phyloP scores from a whole-genome alignment of 53 echinoderm and acorn worm species.

The Mesocentrotus franciscanus region DNA sequence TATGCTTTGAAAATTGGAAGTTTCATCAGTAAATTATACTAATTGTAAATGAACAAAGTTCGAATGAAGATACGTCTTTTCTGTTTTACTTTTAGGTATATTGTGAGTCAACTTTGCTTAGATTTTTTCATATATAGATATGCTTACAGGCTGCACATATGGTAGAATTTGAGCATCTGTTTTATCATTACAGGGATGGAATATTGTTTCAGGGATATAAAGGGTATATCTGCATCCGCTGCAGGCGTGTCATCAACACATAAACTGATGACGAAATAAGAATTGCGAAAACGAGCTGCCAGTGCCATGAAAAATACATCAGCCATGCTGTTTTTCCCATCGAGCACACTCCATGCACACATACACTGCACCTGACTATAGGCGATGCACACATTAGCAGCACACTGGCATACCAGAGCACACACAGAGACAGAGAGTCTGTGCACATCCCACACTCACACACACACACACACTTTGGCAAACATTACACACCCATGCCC shows the following conservation, averaged over 20 bases:
- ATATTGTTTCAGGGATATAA: neutral
- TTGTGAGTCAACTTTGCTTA: neutral
- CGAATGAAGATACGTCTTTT: neutral
- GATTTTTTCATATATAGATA: neutral
- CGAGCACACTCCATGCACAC: neutral
- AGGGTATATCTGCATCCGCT: neutral
- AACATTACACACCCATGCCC: conserved; percentile 35
- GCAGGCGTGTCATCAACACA: neutral
- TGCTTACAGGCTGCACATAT: neutral
- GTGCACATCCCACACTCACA: conserved; percentile 21
- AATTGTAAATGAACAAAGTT: neutral
- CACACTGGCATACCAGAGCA: conserved; percentile 11
- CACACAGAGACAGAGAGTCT: conserved; percentile 4
- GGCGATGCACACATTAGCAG: neutral
- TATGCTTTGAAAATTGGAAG: too few relatives aligned
- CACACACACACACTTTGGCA: conserved; percentile 16
- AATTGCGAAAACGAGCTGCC: conserved; percentile 1
- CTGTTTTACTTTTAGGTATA: neutral
- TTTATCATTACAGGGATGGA: neutral
- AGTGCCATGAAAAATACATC: conserved; percentile 23
- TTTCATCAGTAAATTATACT: too few relatives aligned
- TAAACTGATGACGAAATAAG: conserved; percentile 27
- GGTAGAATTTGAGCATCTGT: neutral
- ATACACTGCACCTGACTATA: conserved; percentile 10
- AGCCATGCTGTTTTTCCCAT: conserved; percentile 42